A percentile compares a stretch with the other conserved stretches of the same genome.
Evolutionary conservation across 2,888 invertebrate genomes (phyloP).

Genomic region (Dynastes tityus): DNA sequence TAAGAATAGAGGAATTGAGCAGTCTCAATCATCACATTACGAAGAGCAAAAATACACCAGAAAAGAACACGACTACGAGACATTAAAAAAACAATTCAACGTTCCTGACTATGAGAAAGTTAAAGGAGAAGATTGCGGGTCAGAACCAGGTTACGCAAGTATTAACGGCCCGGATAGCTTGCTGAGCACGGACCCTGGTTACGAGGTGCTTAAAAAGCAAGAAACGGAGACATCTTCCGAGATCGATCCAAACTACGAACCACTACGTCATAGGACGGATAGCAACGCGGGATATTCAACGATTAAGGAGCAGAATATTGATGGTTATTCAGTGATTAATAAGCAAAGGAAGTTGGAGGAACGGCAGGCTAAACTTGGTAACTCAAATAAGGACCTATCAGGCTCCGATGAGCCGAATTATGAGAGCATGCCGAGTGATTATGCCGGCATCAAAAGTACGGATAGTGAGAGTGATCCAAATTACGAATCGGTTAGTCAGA

Average conservation of each 20-base stretch:
- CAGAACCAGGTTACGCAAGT: slow-evolving; percentile 66
- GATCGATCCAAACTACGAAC: slow-evolving; percentile 87
- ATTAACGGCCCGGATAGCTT: slow-evolving; percentile 76
- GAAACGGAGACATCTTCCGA: slow-evolving; percentile 68
- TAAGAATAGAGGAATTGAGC: not conserved
- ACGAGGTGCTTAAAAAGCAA: slow-evolving; percentile 77
- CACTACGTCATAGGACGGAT: slow-evolving; percentile 74
- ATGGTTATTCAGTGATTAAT: slow-evolving; percentile 59
- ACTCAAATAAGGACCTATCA: slow-evolving; percentile 64
- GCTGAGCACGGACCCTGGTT: slow-evolving; percentile 79
- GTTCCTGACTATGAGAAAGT: slow-evolving; percentile 66
- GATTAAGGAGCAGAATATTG: slow-evolving; percentile 58
- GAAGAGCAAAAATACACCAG: slow-evolving; percentile 53
- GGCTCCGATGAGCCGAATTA: slow-evolving; percentile 80
- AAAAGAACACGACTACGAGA: slow-evolving; percentile 76
- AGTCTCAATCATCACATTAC: slow-evolving; percentile 5
- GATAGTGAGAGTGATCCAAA: slow-evolving; percentile 83
- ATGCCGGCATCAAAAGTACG: slow-evolving; percentile 73
- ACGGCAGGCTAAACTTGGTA: slow-evolving; percentile 74
- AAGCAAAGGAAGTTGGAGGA: slow-evolving; percentile 60
- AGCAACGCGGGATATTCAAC: slow-evolving; percentile 64
- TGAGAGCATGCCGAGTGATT: slow-evolving; percentile 80
- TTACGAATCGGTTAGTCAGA: slow-evolving; percentile 79
- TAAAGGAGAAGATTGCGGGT: slow-evolving; percentile 56
- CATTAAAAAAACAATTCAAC: slow-evolving; percentile 70